A percentile compares a stretch with the other conserved stretches of the same genome.
These are phyloP conservation scores for Planococcus citri DNA, from an alignment of 1,140 invertebrate genomes.

Conservation along the genomic window DNA sequence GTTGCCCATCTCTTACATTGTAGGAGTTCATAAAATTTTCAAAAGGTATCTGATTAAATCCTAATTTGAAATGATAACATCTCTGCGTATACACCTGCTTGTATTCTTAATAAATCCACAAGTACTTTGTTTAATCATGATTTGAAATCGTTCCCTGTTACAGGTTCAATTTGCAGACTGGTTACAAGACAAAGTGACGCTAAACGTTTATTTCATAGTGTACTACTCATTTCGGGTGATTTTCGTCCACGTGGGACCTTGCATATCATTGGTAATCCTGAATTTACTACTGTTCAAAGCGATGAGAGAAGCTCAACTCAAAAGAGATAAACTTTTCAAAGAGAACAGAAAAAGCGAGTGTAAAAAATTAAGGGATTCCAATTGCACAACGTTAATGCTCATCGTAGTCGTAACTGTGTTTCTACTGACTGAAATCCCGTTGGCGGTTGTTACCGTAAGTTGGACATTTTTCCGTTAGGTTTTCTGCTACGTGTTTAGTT, in stretches of 20 bases:
- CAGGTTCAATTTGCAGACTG: conserved; percentile 45
- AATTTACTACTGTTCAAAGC: conserved; percentile 77
- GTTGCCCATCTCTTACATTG: too few relatives aligned
- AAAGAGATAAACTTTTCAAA: conserved; percentile 64
- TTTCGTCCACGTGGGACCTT: conserved; percentile 81
- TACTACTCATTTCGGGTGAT: conserved; percentile 78
- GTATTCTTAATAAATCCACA: too few relatives aligned
- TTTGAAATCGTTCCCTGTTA: conserved; percentile 3
- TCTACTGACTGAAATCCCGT: conserved; percentile 76
- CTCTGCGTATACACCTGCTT: too few relatives aligned
- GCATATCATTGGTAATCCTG: conserved; percentile 72
- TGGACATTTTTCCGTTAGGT: neutral
- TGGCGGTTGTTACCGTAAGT: conserved; percentile 63
- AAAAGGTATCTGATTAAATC: too few relatives aligned
- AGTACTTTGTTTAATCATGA: too few relatives aligned
- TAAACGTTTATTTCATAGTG: conserved; percentile 60
- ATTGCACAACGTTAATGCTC: conserved; percentile 87
- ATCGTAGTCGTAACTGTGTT: conserved; percentile 91
- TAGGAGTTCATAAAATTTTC: too few relatives aligned
- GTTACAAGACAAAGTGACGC: conserved; percentile 47
- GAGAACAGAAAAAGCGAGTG: conserved; percentile 75
- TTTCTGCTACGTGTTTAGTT: too few relatives aligned
- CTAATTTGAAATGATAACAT: too few relatives aligned
- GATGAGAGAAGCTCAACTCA: conserved; percentile 64
- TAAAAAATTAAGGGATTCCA: conserved; percentile 67